phyloP scores from a whole-genome alignment of 2,888 invertebrate species.

The Eilema griseolum region DNA sequence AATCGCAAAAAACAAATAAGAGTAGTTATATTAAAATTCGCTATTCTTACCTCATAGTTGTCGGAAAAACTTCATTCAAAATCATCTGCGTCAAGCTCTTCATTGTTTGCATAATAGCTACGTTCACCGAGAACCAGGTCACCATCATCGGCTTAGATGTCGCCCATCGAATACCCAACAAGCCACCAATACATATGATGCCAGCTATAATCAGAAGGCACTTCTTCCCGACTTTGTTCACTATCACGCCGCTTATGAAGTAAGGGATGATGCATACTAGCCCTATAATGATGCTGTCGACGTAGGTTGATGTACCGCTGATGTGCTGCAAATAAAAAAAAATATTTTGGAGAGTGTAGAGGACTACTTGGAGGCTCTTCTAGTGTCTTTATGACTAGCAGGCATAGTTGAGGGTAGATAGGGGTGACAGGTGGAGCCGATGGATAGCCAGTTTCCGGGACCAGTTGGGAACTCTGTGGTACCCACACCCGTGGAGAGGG shows the following conservation, averaged over 20 bases:
- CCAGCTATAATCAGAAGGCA: constrained; percentile 55
- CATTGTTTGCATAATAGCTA: constrained; percentile 63
- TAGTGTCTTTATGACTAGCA: too few species aligned
- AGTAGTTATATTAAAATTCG: not conserved
- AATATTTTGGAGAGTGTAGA: not conserved
- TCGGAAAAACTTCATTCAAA: constrained; percentile 66
- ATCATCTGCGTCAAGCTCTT: constrained; percentile 62
- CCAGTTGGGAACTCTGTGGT: too few species aligned
- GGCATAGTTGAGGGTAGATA: too few species aligned
- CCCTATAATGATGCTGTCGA: constrained; percentile 63
- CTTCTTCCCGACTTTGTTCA: constrained; percentile 65
- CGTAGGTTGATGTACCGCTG: constrained; percentile 50
- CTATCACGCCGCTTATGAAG: constrained; percentile 55
- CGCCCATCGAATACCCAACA: constrained; percentile 63
- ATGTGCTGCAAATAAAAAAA: constrained; percentile 31
- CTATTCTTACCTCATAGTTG: constrained; percentile 61
- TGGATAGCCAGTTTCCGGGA: too few species aligned
- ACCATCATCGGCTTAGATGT: constrained; percentile 63
- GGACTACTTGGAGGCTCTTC: too few species aligned
- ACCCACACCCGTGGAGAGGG: too few species aligned
- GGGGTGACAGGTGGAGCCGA: too few species aligned
- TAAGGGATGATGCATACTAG: constrained; percentile 54
- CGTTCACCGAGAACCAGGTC: constrained; percentile 62
- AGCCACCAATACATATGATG: constrained; percentile 48
- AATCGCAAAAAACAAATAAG: too few species aligned